phyloP scores from a whole-genome alignment of 2,113 vertebrate genomes.

The Phalacrocorax pelagicus region DNA sequence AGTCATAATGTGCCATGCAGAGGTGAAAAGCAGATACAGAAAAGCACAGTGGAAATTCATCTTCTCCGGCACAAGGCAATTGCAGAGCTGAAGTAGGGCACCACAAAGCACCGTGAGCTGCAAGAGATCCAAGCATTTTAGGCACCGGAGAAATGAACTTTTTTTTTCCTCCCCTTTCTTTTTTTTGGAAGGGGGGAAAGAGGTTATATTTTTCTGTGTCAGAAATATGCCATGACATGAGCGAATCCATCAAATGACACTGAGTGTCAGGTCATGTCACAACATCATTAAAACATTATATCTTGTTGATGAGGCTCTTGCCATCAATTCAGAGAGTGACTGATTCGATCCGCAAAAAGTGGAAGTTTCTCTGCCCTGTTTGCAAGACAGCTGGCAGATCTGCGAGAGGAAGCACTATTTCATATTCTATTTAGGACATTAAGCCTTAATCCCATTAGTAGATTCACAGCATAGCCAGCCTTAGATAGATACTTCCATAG shows the following conservation, averaged over 20 bases:
- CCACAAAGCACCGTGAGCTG: neutral
- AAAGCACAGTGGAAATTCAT: neutral
- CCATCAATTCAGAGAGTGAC: conserved; percentile 76
- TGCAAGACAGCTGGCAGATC: conserved; percentile 68
- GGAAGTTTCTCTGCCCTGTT: conserved; percentile 71
- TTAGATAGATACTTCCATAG: conserved; percentile 24
- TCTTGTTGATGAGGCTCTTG: conserved; percentile 76
- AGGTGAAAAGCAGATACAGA: conserved; percentile 20
- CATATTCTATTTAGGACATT: conserved; percentile 62
- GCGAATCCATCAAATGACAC: conserved; percentile 76
- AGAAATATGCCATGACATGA: conserved; percentile 66
- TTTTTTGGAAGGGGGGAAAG: neutral
- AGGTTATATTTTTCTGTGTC: conserved; percentile 63
- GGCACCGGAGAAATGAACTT: neutral
- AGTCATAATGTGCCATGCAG: neutral
- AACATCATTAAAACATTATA: conserved; percentile 82
- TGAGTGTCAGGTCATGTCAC: conserved; percentile 80
- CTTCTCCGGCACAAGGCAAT: neutral
- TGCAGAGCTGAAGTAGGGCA: neutral
- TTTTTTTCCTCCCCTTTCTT: neutral
- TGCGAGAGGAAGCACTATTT: conserved; percentile 26
- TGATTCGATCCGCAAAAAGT: conserved; percentile 74
- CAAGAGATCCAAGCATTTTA: neutral
- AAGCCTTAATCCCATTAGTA: conserved; percentile 64
- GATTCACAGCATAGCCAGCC: conserved; percentile 42